Conservation (phyloP, 2,113 vertebrate genomes). For the Brienomyrus brachyistius region DNA sequence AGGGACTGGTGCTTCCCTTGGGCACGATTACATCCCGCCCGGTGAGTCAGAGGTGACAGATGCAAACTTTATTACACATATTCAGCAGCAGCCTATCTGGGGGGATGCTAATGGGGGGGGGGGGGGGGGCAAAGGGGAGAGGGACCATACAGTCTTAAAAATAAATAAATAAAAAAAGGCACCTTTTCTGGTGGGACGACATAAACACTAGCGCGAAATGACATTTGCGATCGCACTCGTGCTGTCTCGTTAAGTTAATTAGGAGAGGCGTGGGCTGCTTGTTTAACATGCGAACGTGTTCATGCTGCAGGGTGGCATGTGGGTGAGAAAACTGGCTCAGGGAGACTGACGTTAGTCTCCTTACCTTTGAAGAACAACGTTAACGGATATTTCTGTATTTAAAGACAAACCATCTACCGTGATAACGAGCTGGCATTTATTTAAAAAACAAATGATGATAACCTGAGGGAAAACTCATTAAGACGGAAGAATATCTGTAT, state of each 20-base stretch:
- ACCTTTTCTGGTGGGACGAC: constrained; percentile 30
- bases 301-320: not conserved
- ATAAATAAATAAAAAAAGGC: constrained; percentile 83
- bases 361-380: not conserved
- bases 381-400: not conserved
- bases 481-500: too few relatives aligned
- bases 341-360: not conserved
- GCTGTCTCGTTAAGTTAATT: constrained; percentile 65
- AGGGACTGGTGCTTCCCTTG: not conserved
- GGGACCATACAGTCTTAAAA: constrained; percentile 64
- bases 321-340: not conserved
- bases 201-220: constrained; percentile 62
- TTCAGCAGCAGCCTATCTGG: not conserved
- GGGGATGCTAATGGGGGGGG: not conserved
- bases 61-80: not conserved
- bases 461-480: not conserved
- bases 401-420: not conserved
- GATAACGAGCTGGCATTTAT: not conserved
- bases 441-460: not conserved
- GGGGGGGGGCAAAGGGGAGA: not conserved
- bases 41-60: not conserved
- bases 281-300: constrained; percentile 61
- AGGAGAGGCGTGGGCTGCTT: constrained; percentile 62
- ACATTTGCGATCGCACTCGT: constrained; percentile 67
- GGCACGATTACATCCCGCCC: not conserved